phyloP scores from a whole-genome alignment of 1,140 invertebrate genomes.

The Cyclargus thomasi region DNA sequence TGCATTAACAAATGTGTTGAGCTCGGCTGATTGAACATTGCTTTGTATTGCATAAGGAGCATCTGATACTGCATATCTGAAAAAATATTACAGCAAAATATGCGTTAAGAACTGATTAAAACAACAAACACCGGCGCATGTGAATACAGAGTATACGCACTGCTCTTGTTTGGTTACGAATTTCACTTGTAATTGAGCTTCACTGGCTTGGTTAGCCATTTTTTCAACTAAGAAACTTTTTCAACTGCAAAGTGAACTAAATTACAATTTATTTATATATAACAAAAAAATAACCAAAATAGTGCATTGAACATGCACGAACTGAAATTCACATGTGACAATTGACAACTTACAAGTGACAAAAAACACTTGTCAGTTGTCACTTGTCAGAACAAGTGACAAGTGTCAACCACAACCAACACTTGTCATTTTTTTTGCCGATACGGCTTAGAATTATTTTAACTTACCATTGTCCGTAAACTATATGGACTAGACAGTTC shows the following conservation, averaged over 20 bases:
- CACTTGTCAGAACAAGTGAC: too few species aligned
- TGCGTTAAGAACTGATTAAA: not conserved
- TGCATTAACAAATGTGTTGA: constrained; percentile 89
- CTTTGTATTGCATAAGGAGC: constrained; percentile 87
- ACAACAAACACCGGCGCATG: constrained; percentile 16
- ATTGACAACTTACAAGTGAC: not conserved
- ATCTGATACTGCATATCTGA: constrained; percentile 91
- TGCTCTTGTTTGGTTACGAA: constrained; percentile 87
- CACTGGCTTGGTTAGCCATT: constrained; percentile 44
- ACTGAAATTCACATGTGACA: not conserved
- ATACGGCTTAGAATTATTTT: too few species aligned
- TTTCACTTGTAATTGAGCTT: constrained; percentile 80
- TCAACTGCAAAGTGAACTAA: not conserved
- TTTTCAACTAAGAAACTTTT: constrained; percentile 1
- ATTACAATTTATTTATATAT: not conserved
- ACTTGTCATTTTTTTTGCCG: too few species aligned
- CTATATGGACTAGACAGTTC: too few species aligned
- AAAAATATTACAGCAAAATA: constrained; percentile 40
- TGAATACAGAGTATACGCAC: constrained; percentile 74
- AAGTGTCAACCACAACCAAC: too few species aligned
- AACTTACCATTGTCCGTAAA: too few species aligned
- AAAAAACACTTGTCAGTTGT: not conserved
- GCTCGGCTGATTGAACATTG: constrained; percentile 79
- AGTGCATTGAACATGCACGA: not conserved
- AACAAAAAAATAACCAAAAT: not conserved